Conservation (phyloP, 2,797 vertebrate genomes). For the Cottoperca gobio region DNA sequence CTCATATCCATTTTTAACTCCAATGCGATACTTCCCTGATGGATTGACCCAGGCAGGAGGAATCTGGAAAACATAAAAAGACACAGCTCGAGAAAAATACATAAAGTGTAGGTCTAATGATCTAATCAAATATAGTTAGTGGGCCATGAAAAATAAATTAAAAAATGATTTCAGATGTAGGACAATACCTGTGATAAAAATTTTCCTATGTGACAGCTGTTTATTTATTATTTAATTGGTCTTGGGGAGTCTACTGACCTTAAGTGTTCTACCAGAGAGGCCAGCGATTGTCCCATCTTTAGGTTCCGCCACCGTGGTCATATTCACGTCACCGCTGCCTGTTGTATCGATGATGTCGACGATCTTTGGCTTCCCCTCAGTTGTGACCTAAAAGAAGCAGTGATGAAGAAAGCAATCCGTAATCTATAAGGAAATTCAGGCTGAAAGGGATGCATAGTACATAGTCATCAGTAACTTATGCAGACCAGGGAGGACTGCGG, state of each 20-base stretch:
- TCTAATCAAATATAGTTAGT: not conserved
- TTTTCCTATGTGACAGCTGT: not conserved
- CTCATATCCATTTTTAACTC: constrained; percentile 98
- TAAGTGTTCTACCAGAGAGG: constrained; percentile 92
- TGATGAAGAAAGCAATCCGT: not conserved
- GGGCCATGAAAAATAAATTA: not conserved
- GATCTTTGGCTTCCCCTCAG: constrained; percentile 97
- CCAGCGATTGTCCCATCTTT: constrained; percentile 91
- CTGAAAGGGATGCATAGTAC: not conserved
- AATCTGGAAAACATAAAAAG: constrained; percentile 84
- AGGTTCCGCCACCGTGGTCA: constrained; percentile 88
- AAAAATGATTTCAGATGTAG: constrained; percentile 11
- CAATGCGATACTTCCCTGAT: constrained; percentile 94
- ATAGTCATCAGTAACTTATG: not conserved
- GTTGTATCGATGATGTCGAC: constrained; percentile 98
- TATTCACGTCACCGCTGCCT: constrained; percentile 97
- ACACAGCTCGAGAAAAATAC: constrained; percentile 21
- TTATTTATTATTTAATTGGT: not conserved
- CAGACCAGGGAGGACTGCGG: not conserved
- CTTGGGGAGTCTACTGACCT: constrained; percentile 78
- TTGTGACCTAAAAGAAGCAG: constrained; percentile 86
- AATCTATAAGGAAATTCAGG: not conserved
- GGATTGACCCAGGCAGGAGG: constrained; percentile 94
- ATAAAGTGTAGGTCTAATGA: not conserved
- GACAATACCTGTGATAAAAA: not conserved